Conservation (phyloP, 2,888 invertebrate genomes). For the Pomacea canaliculata region DNA sequence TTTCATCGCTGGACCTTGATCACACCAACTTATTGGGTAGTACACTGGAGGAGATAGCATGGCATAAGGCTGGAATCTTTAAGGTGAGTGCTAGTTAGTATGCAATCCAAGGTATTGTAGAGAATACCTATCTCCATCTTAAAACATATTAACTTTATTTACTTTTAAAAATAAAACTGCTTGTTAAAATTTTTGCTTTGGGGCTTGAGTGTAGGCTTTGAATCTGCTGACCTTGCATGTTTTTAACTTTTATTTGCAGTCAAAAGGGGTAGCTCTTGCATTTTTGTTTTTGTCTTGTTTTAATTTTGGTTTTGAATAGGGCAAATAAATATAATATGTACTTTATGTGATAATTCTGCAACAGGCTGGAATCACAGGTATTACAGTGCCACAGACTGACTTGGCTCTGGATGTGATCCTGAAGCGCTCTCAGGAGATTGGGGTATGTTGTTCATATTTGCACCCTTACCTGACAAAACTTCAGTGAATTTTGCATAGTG, state of each 20-base stretch:
- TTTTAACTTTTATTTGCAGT: too few relatives aligned
- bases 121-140: background rate
- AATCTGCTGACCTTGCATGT: too few relatives aligned
- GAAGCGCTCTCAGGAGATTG: constrained; percentile 76
- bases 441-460: constrained; percentile 68
- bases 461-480: too few relatives aligned
- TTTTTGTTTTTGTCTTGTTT: too few relatives aligned
- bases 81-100: constrained; percentile 72
- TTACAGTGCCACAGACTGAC: constrained; percentile 75
- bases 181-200: too few relatives aligned
- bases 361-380: constrained; percentile 73
- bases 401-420: constrained; percentile 79
- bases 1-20: constrained; percentile 90
- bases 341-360: background rate
- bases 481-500: too few relatives aligned
- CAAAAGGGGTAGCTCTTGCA: too few relatives aligned
- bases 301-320: too few relatives aligned
- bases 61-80: constrained; percentile 96
- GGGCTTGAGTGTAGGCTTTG: too few relatives aligned
- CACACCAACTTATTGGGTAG: constrained; percentile 87
- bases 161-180: too few relatives aligned
- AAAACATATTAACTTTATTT: too few relatives aligned
- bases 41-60: constrained; percentile 88
- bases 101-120: background rate
- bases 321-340: too few relatives aligned